These are phyloP conservation scores for Drosophila prosaltans DNA, from an alignment of 1,140 invertebrate genomes.

Conservation along the genomic window DNA sequence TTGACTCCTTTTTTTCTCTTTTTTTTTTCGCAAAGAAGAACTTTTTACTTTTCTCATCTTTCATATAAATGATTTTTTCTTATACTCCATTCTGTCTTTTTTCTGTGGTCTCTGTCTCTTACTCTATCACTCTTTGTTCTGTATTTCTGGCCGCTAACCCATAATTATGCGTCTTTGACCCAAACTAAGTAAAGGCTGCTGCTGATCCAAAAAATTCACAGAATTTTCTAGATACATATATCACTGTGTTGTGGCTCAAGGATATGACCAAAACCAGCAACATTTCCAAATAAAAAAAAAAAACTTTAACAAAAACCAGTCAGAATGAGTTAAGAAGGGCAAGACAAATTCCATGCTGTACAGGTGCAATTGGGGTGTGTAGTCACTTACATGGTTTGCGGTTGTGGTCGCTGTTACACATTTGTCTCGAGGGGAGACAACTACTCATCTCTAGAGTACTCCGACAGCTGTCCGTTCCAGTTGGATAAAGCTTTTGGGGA, in stretches of 20 bases:
- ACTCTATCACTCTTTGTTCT: constrained; percentile 1
- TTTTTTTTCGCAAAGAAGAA: constrained; percentile 34
- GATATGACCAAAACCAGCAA: constrained; percentile 19
- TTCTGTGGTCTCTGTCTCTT: constrained; percentile 24
- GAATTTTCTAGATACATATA: constrained; percentile 59
- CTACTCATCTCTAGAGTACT: constrained; percentile 4
- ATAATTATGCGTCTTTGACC: constrained; percentile 75
- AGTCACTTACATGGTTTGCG: neutral
- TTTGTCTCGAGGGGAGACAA: constrained; percentile 9
- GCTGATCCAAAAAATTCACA: constrained; percentile 59
- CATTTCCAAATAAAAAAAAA: neutral
- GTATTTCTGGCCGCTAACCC: constrained; percentile 47
- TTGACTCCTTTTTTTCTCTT: constrained; percentile 33
- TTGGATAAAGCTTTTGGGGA: neutral
- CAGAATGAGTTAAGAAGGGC: neutral
- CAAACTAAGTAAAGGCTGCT: constrained; percentile 53
- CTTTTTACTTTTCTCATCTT: constrained; percentile 59
- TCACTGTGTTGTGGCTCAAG: constrained; percentile 41
- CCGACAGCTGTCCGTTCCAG: neutral
- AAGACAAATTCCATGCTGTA: neutral
- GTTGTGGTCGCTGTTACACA: constrained; percentile 8
- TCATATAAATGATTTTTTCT: constrained; percentile 71
- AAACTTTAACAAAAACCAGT: neutral
- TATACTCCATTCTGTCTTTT: neutral
- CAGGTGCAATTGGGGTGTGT: constrained; percentile 4